Conservation (phyloP, 2,113 vertebrate genomes). For the Tonatia bakeri region DNA sequence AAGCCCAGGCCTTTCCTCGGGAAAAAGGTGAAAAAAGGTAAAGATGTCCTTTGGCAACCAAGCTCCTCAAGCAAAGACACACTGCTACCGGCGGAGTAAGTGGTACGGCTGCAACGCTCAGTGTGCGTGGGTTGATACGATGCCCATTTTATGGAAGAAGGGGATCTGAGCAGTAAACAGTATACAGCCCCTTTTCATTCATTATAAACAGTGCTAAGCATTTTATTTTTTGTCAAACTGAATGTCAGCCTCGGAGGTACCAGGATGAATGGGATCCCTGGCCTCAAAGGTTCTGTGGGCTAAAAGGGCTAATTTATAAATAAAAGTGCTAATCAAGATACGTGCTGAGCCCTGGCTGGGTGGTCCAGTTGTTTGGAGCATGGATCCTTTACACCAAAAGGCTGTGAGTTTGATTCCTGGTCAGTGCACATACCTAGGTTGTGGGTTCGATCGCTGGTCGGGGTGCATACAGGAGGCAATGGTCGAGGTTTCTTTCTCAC, state of each 20-base stretch:
- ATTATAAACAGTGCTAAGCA: neutral
- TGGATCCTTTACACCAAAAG: too few relatives aligned
- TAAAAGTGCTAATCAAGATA: neutral
- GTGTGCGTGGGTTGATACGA: neutral
- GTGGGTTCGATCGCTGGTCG: too few relatives aligned
- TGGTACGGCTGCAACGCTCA: fast-evolving
- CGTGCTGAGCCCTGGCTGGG: neutral
- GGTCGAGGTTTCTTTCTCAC: too few relatives aligned
- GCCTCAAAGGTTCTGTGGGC: neutral
- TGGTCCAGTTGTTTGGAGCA: too few relatives aligned
- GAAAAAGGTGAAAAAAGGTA: neutral
- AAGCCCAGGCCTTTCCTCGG: neutral
- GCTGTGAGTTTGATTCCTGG: too few relatives aligned
- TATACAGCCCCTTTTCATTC: fast-evolving
- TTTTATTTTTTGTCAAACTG: neutral
- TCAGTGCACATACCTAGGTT: too few relatives aligned
- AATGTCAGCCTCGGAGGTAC: neutral
- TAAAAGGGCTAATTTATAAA: neutral
- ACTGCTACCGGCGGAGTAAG: neutral
- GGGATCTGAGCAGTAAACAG: neutral
- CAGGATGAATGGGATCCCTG: neutral
- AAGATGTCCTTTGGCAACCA: neutral
- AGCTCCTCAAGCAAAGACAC: neutral
- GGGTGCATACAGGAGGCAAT: too few relatives aligned
- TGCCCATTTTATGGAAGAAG: neutral